Conservation (phyloP, 2,797 vertebrate species). For the Onychomys arenicola region DNA sequence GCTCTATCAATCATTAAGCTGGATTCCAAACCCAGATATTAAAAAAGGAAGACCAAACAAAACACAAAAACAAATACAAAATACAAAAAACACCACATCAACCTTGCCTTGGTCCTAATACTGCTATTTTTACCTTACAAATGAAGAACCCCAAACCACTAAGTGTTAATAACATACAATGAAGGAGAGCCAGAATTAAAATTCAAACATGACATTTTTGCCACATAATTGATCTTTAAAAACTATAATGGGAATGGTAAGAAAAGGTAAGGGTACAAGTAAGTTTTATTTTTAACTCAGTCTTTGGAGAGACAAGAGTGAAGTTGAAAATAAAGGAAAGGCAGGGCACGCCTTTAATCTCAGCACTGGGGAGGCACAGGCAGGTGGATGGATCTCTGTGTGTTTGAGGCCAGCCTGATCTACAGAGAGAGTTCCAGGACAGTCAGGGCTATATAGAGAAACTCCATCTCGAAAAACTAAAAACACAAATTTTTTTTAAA, state of each 20-base stretch:
- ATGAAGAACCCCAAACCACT: neutral
- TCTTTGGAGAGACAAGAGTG: constrained; percentile 55
- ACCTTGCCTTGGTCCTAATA: neutral
- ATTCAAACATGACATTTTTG: constrained; percentile 64
- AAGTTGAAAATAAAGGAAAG: constrained; percentile 60
- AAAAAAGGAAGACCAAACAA: neutral
- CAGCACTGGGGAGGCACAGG: neutral
- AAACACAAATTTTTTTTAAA: accelerated
- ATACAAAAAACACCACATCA: neutral
- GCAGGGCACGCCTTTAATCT: neutral
- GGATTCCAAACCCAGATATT: neutral
- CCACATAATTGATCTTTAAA: constrained; percentile 59
- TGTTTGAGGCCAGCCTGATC: accelerated
- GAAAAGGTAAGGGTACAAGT: constrained; percentile 48
- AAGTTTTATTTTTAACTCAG: constrained; percentile 36
- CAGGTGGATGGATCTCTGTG: neutral
- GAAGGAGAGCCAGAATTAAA: constrained; percentile 49
- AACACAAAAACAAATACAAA: neutral
- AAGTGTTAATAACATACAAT: constrained; percentile 31
- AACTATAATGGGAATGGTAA: constrained; percentile 43
- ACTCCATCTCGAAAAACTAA: neutral
- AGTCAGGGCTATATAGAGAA: neutral
- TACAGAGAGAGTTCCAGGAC: neutral
- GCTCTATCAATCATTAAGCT: neutral
- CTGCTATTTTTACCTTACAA: constrained; percentile 37